Base-by-base conservation (phyloP, 2,797 vertebrate genomes). In the Eremophila alpestris region DNA sequence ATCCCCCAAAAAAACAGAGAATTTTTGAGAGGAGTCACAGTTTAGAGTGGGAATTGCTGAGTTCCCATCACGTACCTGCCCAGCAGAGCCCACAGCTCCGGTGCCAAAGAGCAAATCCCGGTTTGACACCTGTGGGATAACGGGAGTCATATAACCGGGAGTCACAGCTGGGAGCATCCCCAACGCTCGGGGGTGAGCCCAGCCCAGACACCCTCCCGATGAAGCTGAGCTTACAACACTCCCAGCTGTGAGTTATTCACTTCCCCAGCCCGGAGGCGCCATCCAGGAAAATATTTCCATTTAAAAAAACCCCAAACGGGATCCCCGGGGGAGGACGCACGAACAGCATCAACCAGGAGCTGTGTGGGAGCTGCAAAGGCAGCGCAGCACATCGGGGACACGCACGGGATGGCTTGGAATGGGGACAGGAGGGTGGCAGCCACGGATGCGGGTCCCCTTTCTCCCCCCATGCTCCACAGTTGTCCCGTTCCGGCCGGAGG, bases 181-280 rank as follows among this genome's bases (percentile, higher is more conserved):
- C 13, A 7, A 0, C 0, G 10, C 29, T 8, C 40, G 0, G 0
- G 43, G 24, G 2, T 2, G n/a, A 68, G n/a, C 6, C 67, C 68
- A 26, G 68, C 55, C 59, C 77, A 3, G 26, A 21, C n/a, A 10
- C 23, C 46, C 55, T 32, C 51, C 0, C 0, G n/a, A 11, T 16
- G 5, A 20, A 64, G 62, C 79, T 2, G 69, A 58, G 30, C 9
- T 77, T 11, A 65, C 65, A 65, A 4, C 65, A 9, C 52, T 36
- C 30, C n/a, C 43, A 3, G 24, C 0, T 38, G 11, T 10, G 38
- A 38, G 5, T 10, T 11, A 24, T 5, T 43, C 76, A 23, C 32
- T n/a, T n/a, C 84, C 91, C 75, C 30, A 3, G 43, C 64, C 75
- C 78, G 1, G 2, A 36, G 55, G 45, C 49, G 4, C 23, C 88